phyloP scores from a whole-genome alignment of 2,113 vertebrate species.

The Xiphophorus couchianus region DNA sequence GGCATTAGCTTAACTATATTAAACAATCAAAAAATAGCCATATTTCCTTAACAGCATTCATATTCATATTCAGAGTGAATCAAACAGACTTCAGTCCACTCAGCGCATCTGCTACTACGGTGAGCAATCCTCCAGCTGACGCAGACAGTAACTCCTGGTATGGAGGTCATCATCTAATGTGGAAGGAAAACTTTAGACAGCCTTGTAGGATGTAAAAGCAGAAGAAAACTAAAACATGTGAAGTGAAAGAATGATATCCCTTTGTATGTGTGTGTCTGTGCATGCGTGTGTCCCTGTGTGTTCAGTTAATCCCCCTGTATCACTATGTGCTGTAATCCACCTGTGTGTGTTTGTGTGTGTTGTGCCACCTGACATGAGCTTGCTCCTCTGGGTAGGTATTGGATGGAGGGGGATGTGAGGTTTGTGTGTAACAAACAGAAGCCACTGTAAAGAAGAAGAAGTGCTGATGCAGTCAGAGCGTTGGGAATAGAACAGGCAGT shows the following conservation, averaged over 20 bases:
- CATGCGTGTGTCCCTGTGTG: conserved; percentile 23
- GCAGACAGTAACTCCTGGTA: neutral
- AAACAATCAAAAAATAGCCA: too few relatives aligned
- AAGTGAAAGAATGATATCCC: conserved; percentile 38
- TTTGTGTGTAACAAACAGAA: conserved; percentile 6
- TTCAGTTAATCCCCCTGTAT: conserved; percentile 51
- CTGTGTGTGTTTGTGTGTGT: conserved; percentile 35
- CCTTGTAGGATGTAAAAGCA: conserved; percentile 18
- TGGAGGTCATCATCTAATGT: neutral
- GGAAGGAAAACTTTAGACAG: conserved; percentile 24
- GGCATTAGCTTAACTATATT: too few relatives aligned
- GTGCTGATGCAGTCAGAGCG: neutral
- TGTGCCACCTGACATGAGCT: conserved; percentile 35
- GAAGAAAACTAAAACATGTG: conserved; percentile 11
- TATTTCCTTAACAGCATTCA: too few relatives aligned
- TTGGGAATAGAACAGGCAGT: neutral
- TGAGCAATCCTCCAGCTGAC: neutral
- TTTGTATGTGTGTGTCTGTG: conserved; percentile 20
- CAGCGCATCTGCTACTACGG: neutral
- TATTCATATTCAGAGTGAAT: neutral
- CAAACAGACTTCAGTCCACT: neutral
- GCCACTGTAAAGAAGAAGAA: neutral
- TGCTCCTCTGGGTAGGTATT: conserved; percentile 9
- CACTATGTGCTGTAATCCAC: conserved; percentile 54
- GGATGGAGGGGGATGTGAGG: conserved; percentile 2